Evolutionary conservation across 2,888 invertebrate species (phyloP).

Genomic region (Gymnoscelis rufifasciata): DNA sequence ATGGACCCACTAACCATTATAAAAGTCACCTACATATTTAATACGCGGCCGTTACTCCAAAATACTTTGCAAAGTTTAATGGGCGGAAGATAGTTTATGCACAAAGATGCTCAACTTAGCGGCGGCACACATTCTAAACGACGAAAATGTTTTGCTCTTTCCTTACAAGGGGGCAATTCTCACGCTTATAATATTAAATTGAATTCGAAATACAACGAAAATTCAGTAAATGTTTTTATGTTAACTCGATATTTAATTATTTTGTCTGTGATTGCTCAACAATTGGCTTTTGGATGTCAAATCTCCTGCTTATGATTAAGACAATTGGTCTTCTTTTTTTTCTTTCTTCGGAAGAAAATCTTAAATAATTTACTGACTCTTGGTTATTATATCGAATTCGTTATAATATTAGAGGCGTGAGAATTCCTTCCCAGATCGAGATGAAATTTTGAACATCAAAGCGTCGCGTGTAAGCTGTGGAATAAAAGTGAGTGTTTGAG

Average conservation of each 20-base stretch:
- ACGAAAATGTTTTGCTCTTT: slow-evolving; percentile 18
- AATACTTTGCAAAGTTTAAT: slow-evolving; percentile 23
- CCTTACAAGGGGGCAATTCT: slow-evolving; percentile 22
- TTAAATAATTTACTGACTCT: too few relatives aligned
- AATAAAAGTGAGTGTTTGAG: slow-evolving; percentile 52
- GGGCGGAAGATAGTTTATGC: slow-evolving; percentile 21
- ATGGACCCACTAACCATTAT: neutral
- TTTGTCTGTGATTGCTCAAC: too few relatives aligned
- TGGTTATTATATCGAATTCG: too few relatives aligned
- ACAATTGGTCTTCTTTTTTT: too few relatives aligned
- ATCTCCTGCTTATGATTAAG: too few relatives aligned
- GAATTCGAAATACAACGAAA: too few relatives aligned
- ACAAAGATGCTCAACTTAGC: slow-evolving; percentile 18
- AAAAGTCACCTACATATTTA: slow-evolving; percentile 9
- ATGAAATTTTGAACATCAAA: slow-evolving; percentile 44
- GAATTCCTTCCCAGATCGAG: slow-evolving; percentile 32
- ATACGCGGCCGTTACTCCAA: slow-evolving; percentile 11
- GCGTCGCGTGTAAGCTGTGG: slow-evolving; percentile 39
- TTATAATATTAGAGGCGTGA: too few relatives aligned
- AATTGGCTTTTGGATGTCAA: too few relatives aligned
- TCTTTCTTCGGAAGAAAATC: too few relatives aligned
- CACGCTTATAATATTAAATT: too few relatives aligned
- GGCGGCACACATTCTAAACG: slow-evolving; percentile 16
- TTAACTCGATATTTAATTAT: too few relatives aligned
- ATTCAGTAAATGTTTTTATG: too few relatives aligned